Percentiles rank a stretch among this genome's conserved stretches.
Evolutionary conservation across 2,113 vertebrate species (phyloP).

Genomic region (Crocuta crocuta): DNA sequence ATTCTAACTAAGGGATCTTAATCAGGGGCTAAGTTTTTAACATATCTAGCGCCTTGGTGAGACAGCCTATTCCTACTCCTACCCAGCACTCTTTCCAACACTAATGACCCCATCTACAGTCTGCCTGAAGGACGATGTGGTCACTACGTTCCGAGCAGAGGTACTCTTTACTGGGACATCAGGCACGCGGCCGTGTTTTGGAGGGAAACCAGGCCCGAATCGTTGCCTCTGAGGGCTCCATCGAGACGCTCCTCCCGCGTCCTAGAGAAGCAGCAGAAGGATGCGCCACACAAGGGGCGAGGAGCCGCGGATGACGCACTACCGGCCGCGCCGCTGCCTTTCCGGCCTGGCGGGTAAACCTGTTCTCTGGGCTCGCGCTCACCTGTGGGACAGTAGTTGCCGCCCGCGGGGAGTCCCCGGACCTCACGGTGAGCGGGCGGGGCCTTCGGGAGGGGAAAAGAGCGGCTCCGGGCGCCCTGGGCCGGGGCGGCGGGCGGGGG

Average conservation of each 20-base stretch:
- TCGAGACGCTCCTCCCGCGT: background rate
- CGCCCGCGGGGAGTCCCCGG: background rate
- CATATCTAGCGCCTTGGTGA: background rate
- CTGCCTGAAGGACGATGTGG: too few relatives aligned
- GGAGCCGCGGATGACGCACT: slow-evolving; percentile 21
- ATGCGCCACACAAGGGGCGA: rapidly evolving
- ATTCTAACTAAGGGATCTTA: background rate
- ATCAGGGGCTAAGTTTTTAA: background rate
- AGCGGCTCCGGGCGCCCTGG: background rate
- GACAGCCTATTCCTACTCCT: background rate
- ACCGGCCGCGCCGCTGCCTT: background rate
- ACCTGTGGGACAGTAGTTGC: rapidly evolving
- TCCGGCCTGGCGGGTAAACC: background rate
- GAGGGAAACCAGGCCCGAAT: rapidly evolving
- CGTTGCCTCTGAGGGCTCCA: rapidly evolving
- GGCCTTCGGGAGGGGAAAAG: background rate
- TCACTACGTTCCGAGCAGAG: rapidly evolving
- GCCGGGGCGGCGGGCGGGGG: background rate
- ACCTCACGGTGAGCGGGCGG: slow-evolving; percentile 48
- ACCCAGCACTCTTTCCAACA: background rate
- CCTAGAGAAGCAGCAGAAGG: background rate
- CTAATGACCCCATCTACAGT: background rate
- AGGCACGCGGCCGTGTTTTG: rapidly evolving
- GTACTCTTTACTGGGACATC: background rate
- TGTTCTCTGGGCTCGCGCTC: rapidly evolving